phyloP scores from a whole-genome alignment of 1,140 invertebrate genomes.

The Wiebesia pumilae region DNA sequence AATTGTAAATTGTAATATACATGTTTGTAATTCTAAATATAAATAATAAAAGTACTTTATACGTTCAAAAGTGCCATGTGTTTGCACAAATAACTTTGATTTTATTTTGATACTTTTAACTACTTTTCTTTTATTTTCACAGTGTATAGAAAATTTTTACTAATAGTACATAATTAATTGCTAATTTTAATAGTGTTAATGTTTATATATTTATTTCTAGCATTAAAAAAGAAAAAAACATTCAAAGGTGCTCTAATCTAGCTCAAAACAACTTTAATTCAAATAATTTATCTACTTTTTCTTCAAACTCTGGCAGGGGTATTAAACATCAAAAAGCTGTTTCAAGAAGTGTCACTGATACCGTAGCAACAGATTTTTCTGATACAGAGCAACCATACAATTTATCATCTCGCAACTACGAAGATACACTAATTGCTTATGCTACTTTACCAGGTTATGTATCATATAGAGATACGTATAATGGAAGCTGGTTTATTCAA shows the following conservation, averaged over 20 bases:
- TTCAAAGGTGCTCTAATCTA: conserved; percentile 39
- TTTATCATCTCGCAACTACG: conserved; percentile 70
- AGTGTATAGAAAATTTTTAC: background rate
- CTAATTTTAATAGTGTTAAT: conserved; percentile 37
- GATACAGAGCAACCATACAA: conserved; percentile 46
- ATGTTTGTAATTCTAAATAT: background rate
- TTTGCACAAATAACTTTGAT: background rate
- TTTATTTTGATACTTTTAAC: conserved; percentile 19
- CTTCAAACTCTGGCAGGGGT: conserved; percentile 53
- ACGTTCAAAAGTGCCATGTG: conserved; percentile 31
- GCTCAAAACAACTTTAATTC: conserved; percentile 36
- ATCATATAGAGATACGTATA: conserved; percentile 78
- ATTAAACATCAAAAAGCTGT: conserved; percentile 47
- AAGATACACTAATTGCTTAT: conserved; percentile 81
- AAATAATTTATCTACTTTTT: conserved; percentile 44
- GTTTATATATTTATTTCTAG: conserved; percentile 42
- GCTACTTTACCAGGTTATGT: conserved; percentile 80
- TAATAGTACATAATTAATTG: background rate
- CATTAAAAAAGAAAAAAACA: conserved; percentile 38
- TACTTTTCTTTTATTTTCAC: conserved; percentile 13
- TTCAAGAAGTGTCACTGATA: conserved; percentile 48
- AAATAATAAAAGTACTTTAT: background rate
- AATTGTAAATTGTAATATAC: background rate
- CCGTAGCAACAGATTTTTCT: conserved; percentile 22
- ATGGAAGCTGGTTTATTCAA: conserved; percentile 87